phyloP scores from a whole-genome alignment of 2,797 vertebrate genomes.

The Danio albolineatus region DNA sequence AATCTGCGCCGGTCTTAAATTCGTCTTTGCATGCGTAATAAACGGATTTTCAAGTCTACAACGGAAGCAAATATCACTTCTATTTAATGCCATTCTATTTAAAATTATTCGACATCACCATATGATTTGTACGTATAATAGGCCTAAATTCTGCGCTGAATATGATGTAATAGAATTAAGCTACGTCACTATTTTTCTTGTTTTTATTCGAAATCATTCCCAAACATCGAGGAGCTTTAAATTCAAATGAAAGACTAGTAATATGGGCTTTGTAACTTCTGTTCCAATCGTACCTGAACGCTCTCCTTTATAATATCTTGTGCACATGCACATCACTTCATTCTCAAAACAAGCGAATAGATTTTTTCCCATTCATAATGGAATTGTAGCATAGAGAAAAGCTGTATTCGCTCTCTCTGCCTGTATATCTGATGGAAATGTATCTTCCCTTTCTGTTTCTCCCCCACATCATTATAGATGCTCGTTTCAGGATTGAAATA shows the following conservation, averaged over 20 bases:
- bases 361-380: background rate
- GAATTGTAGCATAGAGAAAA: background rate
- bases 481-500: background rate
- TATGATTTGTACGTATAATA: background rate
- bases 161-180: background rate
- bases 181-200: background rate
- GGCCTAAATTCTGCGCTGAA: too few species aligned
- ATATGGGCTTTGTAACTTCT: background rate
- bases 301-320: background rate
- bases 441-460: background rate
- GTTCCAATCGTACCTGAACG: background rate
- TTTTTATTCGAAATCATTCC: background rate
- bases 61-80: background rate
- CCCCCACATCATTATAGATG: slow-evolving; percentile 9
- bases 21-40: background rate
- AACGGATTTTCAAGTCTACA: background rate
- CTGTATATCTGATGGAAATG: background rate
- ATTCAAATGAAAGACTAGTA: background rate
- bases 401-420: background rate
- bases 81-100: background rate
- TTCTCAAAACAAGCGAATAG: background rate
- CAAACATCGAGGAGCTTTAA: background rate
- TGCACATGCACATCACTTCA: slow-evolving; percentile 13
- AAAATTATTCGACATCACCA: background rate
- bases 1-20: background rate